A percentile compares a stretch with the other conserved stretches of the same genome.
These are phyloP conservation scores for Atrina japonica DNA, from an alignment of 2,888 invertebrate species.

Conservation along the genomic window DNA sequence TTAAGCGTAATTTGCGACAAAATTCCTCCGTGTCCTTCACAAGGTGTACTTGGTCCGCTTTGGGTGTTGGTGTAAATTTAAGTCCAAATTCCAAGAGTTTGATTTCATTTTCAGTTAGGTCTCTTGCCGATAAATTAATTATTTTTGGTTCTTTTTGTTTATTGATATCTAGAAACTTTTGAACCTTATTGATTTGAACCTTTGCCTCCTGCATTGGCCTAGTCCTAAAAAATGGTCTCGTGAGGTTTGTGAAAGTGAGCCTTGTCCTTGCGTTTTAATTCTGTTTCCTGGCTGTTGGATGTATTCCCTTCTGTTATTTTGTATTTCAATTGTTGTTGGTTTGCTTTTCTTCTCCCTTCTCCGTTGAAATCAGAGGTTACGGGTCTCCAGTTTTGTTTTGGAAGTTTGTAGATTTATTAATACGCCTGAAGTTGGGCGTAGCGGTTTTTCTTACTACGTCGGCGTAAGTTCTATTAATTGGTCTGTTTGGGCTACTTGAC, in stretches of 20 bases:
- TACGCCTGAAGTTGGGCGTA: not conserved
- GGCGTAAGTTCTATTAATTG: not conserved
- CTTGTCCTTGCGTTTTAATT: not conserved
- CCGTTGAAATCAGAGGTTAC: not conserved
- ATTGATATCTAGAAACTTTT: conserved; percentile 7
- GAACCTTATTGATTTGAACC: conserved; percentile 3
- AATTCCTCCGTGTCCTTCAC: conserved; percentile 18
- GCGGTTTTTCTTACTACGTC: not conserved
- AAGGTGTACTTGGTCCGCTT: conserved; percentile 4
- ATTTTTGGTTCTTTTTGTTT: not conserved
- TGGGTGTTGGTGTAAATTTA: conserved; percentile 19
- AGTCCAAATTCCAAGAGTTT: conserved; percentile 4
- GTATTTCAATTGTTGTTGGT: not conserved
- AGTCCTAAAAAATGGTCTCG: not conserved
- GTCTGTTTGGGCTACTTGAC: conserved; percentile 4
- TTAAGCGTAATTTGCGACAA: conserved; percentile 8
- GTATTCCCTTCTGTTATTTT: not conserved
- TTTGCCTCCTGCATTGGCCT: not conserved
- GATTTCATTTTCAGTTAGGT: conserved; percentile 1
- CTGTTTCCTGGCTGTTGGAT: not conserved
- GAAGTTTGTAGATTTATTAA: not conserved
- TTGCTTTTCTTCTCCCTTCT: not conserved
- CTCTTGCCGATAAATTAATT: conserved; percentile 14
- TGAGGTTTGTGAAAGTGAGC: not conserved
- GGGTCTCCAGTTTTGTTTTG: not conserved